Percentiles rank a stretch among this genome's conserved stretches.
Evolutionary conservation across 2,113 vertebrate genomes (phyloP).

Genomic region (Cryptoleucopteryx plumbea): DNA sequence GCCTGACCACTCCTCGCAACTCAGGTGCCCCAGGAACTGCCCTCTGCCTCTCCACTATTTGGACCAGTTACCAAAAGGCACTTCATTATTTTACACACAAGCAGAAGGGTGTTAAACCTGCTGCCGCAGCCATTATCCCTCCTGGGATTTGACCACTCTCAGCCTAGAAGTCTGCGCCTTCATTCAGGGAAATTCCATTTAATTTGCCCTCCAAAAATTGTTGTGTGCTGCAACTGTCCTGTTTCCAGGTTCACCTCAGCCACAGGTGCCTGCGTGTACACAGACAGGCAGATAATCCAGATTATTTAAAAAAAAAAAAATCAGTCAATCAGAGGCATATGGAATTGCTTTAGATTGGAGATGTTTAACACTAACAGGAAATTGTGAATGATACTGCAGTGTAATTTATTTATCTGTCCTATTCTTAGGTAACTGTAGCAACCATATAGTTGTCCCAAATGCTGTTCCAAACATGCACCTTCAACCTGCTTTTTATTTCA

Average conservation of each 20-base stretch:
- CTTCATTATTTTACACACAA: not conserved
- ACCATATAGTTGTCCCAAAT: not conserved
- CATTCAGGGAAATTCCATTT: not conserved
- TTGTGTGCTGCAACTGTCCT: not conserved
- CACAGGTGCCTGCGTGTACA: accelerated
- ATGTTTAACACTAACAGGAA: not conserved
- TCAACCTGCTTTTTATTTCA: not conserved
- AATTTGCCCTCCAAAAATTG: not conserved
- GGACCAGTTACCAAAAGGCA: not conserved
- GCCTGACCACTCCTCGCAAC: not conserved
- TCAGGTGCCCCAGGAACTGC: not conserved
- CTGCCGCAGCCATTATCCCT: not conserved
- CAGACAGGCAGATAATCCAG: not conserved
- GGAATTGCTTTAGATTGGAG: not conserved
- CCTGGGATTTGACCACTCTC: not conserved
- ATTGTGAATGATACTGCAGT: not conserved
- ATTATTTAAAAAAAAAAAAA: not conserved
- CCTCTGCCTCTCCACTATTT: not conserved
- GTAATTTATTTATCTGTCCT: not conserved
- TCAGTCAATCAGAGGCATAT: not conserved
- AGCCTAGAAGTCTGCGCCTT: not conserved
- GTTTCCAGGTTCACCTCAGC: not conserved
- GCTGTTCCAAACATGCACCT: not conserved
- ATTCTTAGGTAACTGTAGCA: not conserved
- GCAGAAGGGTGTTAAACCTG: not conserved